These are phyloP conservation scores for Musca vetustissima DNA, from an alignment of 1,140 invertebrate genomes.

Conservation along the genomic window DNA sequence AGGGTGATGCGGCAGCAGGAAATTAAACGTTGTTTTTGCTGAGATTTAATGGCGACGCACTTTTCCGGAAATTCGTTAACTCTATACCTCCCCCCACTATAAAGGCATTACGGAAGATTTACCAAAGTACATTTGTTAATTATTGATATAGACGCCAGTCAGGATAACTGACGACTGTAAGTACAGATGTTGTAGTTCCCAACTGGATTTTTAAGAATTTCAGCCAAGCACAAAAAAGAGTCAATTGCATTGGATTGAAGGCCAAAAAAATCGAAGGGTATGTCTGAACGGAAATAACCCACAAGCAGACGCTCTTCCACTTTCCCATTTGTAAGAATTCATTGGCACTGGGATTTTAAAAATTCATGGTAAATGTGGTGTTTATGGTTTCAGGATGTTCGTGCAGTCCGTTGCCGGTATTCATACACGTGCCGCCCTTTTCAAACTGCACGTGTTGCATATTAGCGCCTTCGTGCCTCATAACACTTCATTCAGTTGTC, in stretches of 20 bases:
- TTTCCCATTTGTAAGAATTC: too few relatives aligned
- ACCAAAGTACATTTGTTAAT: background rate
- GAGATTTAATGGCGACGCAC: conserved; percentile 11
- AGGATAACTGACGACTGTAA: too few relatives aligned
- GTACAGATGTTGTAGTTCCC: conserved; percentile 5
- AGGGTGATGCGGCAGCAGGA: conserved; percentile 10
- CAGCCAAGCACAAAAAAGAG: too few relatives aligned
- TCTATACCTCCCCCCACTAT: background rate
- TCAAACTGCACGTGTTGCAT: conserved; percentile 22
- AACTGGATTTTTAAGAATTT: background rate
- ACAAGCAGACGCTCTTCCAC: too few relatives aligned
- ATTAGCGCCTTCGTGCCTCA: conserved; percentile 2
- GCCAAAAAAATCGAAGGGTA: too few relatives aligned
- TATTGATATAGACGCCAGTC: too few relatives aligned
- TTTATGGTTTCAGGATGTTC: background rate
- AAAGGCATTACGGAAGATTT: background rate
- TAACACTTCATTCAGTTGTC: background rate
- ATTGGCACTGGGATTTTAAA: too few relatives aligned
- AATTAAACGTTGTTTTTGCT: conserved; percentile 20
- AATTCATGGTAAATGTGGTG: background rate
- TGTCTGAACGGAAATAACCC: too few relatives aligned
- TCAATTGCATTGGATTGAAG: too few relatives aligned
- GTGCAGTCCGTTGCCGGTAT: background rate
- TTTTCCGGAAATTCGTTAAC: background rate
- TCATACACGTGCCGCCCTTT: conserved; percentile 3